Percentiles rank a stretch among this genome's conserved stretches.
phyloP scores from a whole-genome alignment of 1,140 invertebrate genomes.

The Leptinotarsa defecta region DNA sequence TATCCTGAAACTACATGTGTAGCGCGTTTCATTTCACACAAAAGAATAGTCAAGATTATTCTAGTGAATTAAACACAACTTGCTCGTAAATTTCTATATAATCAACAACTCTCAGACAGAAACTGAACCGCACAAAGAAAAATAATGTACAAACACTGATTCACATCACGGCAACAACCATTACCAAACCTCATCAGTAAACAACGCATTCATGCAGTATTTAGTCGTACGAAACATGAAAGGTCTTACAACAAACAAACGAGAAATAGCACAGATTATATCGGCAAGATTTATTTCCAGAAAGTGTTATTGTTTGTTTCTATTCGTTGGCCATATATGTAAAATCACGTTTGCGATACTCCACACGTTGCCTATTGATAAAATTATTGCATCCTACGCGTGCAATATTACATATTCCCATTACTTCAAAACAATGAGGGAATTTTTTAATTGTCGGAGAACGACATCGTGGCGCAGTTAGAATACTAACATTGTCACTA shows the following conservation, averaged over 20 bases:
- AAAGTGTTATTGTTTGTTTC: slow-evolving; percentile 8
- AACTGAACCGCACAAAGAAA: no score
- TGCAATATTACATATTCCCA: neutral
- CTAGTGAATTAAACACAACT: no score
- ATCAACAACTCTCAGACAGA: no score
- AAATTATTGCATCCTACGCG: slow-evolving; percentile 8
- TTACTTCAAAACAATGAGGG: slow-evolving; percentile 5
- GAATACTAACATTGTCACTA: neutral
- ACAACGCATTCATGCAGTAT: neutral
- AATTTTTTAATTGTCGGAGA: neutral
- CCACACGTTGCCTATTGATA: slow-evolving; percentile 7
- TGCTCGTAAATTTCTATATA: no score
- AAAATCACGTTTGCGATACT: slow-evolving; percentile 5
- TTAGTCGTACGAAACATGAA: slow-evolving; percentile 8
- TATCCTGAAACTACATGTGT: no score
- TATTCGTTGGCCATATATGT: slow-evolving; percentile 8
- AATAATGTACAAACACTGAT: neutral
- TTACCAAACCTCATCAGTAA: slow-evolving; percentile 3
- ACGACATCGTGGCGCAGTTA: neutral
- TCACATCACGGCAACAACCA: neutral
- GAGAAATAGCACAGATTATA: slow-evolving; percentile 6
- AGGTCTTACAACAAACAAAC: slow-evolving; percentile 8
- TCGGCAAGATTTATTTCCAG: neutral
- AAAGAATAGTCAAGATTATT: no score
- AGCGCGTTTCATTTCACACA: no score